Evolutionary conservation across 2,113 vertebrate genomes (phyloP).

Genomic region (chimpanzee (Pan troglodytes)): DNA sequence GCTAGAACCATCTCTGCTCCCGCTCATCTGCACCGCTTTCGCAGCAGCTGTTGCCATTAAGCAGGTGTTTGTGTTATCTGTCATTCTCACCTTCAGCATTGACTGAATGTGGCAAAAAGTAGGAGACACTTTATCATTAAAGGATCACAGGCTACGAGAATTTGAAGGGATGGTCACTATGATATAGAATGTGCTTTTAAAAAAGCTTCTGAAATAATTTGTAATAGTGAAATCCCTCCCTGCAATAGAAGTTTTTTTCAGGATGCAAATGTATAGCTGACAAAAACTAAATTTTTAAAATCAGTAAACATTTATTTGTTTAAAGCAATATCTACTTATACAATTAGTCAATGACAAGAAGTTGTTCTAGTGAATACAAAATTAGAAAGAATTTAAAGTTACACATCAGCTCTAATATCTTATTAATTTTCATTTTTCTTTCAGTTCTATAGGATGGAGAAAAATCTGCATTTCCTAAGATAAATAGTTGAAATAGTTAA

Average conservation of each 20-base stretch:
- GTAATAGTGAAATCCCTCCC: background rate
- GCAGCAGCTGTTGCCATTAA: background rate
- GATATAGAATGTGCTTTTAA: background rate
- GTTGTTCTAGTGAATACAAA: background rate
- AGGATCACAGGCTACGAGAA: background rate
- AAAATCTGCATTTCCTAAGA: background rate
- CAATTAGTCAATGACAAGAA: background rate
- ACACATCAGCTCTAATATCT: background rate
- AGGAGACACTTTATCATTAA: background rate
- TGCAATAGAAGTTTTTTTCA: background rate
- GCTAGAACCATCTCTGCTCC: background rate
- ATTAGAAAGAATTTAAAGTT: constrained; percentile 30
- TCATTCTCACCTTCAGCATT: background rate
- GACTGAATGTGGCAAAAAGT: background rate
- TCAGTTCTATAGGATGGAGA: background rate
- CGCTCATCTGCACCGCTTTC: background rate
- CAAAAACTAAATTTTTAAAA: constrained; percentile 1
- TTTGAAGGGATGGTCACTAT: background rate
- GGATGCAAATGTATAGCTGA: background rate
- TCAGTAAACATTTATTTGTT: background rate
- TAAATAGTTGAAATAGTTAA: background rate
- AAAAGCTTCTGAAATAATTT: background rate
- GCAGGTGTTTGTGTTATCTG: background rate
- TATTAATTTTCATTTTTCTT: background rate
- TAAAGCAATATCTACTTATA: background rate